phyloP scores from a whole-genome alignment of 2,113 vertebrate genomes.

The Piprites chloris region DNA sequence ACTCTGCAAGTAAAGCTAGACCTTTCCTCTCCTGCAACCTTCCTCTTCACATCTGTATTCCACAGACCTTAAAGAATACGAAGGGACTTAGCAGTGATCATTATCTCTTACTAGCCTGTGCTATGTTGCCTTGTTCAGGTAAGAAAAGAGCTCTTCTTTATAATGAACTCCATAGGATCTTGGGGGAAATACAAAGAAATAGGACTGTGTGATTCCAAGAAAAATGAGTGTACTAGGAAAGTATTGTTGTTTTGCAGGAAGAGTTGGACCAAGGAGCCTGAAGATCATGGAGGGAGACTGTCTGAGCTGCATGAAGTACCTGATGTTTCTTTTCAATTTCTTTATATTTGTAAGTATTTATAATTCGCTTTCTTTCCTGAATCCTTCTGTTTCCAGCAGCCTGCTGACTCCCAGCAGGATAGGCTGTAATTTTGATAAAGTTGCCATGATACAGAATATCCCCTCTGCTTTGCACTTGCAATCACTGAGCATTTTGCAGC shows the following conservation, averaged over 20 bases:
- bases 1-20: not conserved
- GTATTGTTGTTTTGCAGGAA: constrained; percentile 72
- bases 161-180: not conserved
- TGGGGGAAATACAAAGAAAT: not conserved
- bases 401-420: not conserved
- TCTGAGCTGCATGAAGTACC: constrained; percentile 91
- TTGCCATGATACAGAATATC: not conserved
- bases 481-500: not conserved
- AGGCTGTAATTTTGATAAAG: not conserved
- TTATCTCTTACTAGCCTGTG: not conserved
- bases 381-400: not conserved
- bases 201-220: not conserved
- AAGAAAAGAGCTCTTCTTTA: not conserved
- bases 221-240: not conserved
- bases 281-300: constrained; percentile 90
- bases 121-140: not conserved
- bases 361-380: not conserved
- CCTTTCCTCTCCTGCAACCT: not conserved
- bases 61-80: not conserved
- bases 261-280: constrained; percentile 69
- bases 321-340: constrained; percentile 97
- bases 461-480: not conserved
- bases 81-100: not conserved
- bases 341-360: constrained; percentile 92
- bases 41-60: not conserved